Evolutionary conservation across 1,140 invertebrate species (phyloP), one percentile per base, ranked within the genome.

Genomic region (Uloborus diversus): DNA sequence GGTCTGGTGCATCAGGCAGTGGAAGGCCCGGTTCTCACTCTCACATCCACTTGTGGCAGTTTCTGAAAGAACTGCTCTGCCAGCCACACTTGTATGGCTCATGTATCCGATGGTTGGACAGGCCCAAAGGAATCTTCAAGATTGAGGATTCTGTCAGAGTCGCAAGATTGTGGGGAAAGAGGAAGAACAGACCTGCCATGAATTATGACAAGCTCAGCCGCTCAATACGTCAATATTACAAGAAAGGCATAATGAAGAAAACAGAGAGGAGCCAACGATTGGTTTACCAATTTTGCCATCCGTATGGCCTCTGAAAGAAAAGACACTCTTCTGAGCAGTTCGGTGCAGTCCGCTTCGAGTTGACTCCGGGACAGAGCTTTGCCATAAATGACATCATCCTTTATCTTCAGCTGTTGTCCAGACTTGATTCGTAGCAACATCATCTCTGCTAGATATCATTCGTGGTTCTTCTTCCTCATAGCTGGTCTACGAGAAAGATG

Each of bases 221-320:
- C 53, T 98, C 96, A 81, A 98, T 99, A 82, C 89, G 98, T 20
- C 98, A 99, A 87, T 99, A 99, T 88, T 99, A 99, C 90, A 99
- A 99, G 88, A 99, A 99, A 87, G 96, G 84, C 33, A 99, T 99
- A 87, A 99, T 99, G 95, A 98, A 98, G 89, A 99, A 99, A 87
- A 99, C 98, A 3, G 96, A 98, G 85, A 90, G 97, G 47, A 97
- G 96, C 78, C 98, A 99, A 88, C 91, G 98, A 85, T 90, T 99
- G 79, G 98, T 99, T 59, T 99, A 99, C 87, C 97, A 99, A 88
- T 99, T 99, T 87, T 98, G 96, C 86, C 93, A 96, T 87, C 95
- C 95, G 5, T 98, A 98, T 87, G 92, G 91, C 84, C 90, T 95
- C 82, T 96, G 92, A 90, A 82, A 7, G 7, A 23, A 3, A 9